Percentiles rank a stretch among this genome's conserved stretches.
phyloP scores from a whole-genome alignment of 1,140 invertebrate species.

The Drosophila tristis region DNA sequence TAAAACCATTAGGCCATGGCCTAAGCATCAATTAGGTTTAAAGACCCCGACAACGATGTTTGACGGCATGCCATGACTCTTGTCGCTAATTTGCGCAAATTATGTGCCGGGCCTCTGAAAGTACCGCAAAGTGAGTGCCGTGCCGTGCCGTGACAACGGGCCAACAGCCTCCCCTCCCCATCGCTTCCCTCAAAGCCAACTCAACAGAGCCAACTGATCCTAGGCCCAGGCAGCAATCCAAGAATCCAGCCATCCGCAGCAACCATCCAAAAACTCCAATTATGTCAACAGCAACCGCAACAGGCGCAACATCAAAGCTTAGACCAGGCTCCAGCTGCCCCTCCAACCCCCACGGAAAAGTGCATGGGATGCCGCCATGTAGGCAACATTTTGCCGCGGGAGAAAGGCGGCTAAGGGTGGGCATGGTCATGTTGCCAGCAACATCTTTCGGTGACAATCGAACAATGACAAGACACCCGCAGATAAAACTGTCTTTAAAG shows the following conservation, averaged over 20 bases:
- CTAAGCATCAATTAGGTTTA: slow-evolving; percentile 75
- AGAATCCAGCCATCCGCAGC: slow-evolving; percentile 15
- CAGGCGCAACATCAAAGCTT: slow-evolving; percentile 74
- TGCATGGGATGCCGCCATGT: slow-evolving; percentile 38
- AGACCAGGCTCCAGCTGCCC: slow-evolving; percentile 16
- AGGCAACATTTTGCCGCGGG: slow-evolving; percentile 38
- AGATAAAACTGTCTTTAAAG: background rate
- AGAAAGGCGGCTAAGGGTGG: slow-evolving; percentile 1
- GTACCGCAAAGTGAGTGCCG: slow-evolving; percentile 75
- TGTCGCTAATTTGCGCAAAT: slow-evolving; percentile 81
- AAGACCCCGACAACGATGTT: slow-evolving; percentile 61
- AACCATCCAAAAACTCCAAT: slow-evolving; percentile 74
- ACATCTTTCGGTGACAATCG: slow-evolving; percentile 31
- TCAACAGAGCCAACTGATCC: no score
- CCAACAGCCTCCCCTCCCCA: background rate
- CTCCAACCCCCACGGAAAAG: slow-evolving; percentile 12
- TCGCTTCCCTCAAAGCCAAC: background rate
- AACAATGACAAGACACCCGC: background rate
- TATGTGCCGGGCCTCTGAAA: slow-evolving; percentile 77
- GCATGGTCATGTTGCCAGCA: slow-evolving; percentile 12
- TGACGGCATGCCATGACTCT: slow-evolving; percentile 67
- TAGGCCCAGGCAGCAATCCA: slow-evolving; percentile 17
- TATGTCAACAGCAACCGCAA: slow-evolving; percentile 80
- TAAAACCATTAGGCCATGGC: slow-evolving; percentile 45
- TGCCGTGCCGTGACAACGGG: slow-evolving; percentile 41